These are phyloP conservation scores for Melanotaenia trifasciata DNA, from an alignment of 2,797 vertebrate genomes.

Conservation along the genomic window DNA sequence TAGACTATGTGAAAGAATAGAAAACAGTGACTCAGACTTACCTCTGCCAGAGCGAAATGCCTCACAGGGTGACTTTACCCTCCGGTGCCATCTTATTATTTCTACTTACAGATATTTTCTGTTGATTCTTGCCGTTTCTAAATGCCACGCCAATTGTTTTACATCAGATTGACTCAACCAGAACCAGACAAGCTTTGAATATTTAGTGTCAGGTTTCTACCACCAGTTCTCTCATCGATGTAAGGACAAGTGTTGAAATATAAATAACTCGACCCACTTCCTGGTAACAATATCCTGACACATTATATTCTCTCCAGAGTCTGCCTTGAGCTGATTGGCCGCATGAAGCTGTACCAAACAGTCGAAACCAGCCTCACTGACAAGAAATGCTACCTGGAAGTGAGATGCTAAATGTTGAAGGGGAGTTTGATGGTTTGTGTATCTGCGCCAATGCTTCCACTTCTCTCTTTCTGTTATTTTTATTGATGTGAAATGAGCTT, in stretches of 20 bases:
- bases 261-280: conserved; percentile 86
- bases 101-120: conserved; percentile 23
- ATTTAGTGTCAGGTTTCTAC: conserved; percentile 79
- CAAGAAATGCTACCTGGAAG: conserved; percentile 51
- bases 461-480: conserved; percentile 52
- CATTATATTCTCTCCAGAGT: conserved; percentile 67
- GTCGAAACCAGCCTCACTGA: conserved; percentile 11
- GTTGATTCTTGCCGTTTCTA: conserved; percentile 19
- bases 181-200: conserved; percentile 68
- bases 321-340: conserved; percentile 43
- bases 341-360: conserved; percentile 6
- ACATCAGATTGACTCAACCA: conserved; percentile 29
- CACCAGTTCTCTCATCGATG: conserved; percentile 57
- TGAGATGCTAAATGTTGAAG: conserved; percentile 45
- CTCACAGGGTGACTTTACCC: conserved; percentile 42
- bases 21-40: conserved; percentile 56
- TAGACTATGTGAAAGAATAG: conserved; percentile 5
- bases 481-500: conserved; percentile 9
- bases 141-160: conserved; percentile 22
- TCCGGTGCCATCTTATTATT: conserved; percentile 39
- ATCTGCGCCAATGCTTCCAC: conserved; percentile 34
- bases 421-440: conserved; percentile 2
- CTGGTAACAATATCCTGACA: conserved; percentile 82
- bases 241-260: conserved; percentile 82
- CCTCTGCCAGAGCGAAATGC: conserved; percentile 49